Evolutionary conservation across 2,888 invertebrate species (phyloP).

Genomic region (Lithodes maja): DNA sequence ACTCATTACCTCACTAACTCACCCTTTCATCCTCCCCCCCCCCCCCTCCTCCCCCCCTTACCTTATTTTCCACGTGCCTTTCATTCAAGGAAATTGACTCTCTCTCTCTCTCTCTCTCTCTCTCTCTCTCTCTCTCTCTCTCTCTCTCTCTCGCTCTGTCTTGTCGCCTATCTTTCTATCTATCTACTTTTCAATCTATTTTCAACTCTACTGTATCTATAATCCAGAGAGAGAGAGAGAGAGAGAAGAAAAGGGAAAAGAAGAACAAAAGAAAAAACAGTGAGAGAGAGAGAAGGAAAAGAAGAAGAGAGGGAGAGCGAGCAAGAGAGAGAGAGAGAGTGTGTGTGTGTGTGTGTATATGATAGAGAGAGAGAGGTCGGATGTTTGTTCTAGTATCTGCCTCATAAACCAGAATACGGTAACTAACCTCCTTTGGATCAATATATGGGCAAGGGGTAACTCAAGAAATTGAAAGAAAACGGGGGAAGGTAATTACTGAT

Average conservation of each 20-base stretch:
- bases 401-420: too few relatives aligned
- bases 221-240: neutral
- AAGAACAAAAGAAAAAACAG: neutral
- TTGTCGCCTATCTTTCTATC: neutral
- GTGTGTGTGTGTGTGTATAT: too few relatives aligned
- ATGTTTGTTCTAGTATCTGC: too few relatives aligned
- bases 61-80: neutral
- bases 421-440: too few relatives aligned
- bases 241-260: neutral
- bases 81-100: neutral
- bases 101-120: slow-evolving; percentile 1
- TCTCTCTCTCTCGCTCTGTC: neutral
- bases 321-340: neutral
- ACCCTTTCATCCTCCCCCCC: neutral
- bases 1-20: neutral
- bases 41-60: neutral
- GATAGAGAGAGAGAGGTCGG: too few relatives aligned
- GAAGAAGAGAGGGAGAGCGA: neutral
- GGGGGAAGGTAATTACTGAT: too few relatives aligned
- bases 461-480: too few relatives aligned
- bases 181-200: neutral
- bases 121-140: slow-evolving; percentile 1
- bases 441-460: too few relatives aligned
- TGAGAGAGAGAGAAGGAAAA: neutral
- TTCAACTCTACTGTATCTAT: neutral